These are phyloP conservation scores for Saccopteryx bilineata DNA, from an alignment of 2,113 vertebrate genomes.

Conservation along the genomic window DNA sequence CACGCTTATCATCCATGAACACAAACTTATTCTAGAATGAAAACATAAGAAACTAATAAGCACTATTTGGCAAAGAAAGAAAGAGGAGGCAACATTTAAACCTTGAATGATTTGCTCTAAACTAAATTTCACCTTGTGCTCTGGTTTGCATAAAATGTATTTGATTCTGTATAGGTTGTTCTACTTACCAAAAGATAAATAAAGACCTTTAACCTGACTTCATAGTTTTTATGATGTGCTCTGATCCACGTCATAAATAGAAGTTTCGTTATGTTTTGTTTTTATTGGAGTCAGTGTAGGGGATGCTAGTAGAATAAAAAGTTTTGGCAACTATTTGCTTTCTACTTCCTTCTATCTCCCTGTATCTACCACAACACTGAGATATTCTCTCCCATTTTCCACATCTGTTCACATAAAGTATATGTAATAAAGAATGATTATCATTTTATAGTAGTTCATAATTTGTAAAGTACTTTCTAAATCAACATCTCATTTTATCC, in stretches of 20 bases:
- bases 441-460: neutral
- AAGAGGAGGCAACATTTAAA: neutral
- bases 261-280: neutral
- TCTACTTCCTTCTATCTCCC: neutral
- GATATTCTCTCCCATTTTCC: neutral
- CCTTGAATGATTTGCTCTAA: neutral
- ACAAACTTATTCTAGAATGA: neutral
- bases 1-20: neutral
- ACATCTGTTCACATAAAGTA: neutral
- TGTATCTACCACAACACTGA: neutral
- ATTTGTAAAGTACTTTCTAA: conserved; percentile 21
- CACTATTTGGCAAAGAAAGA: conserved; percentile 1
- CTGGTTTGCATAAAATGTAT: neutral
- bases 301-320: neutral
- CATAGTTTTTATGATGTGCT: neutral
- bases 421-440: neutral
- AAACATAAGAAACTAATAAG: conserved; percentile 16
- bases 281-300: neutral
- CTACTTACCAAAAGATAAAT: neutral
- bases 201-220: neutral
- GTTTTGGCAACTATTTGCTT: neutral
- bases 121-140: neutral
- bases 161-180: conserved; percentile 25
- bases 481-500: neutral
- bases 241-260: neutral